Conservation (phyloP, 2,797 vertebrate species). For the Peromyscus attwateri region DNA sequence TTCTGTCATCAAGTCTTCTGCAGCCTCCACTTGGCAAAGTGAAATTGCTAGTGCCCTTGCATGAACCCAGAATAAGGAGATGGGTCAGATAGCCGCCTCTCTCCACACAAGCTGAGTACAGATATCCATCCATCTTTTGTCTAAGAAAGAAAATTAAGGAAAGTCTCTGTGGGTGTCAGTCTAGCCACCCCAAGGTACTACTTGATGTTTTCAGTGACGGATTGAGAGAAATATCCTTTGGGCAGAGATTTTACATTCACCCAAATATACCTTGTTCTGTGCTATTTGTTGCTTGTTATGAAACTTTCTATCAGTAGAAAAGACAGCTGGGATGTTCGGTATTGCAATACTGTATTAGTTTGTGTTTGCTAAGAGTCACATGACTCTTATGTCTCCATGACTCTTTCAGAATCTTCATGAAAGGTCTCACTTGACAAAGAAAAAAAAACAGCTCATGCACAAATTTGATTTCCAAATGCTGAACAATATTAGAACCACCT, state of each 20-base stretch:
- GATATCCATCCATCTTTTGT: constrained; percentile 70
- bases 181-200: constrained; percentile 76
- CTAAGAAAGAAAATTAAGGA: constrained; percentile 71
- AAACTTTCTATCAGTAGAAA: constrained; percentile 82
- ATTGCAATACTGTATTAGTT: constrained; percentile 72
- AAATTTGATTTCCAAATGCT: constrained; percentile 3
- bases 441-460: constrained; percentile 2
- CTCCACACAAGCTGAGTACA: background rate
- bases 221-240: constrained; percentile 85
- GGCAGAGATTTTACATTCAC: constrained; percentile 82
- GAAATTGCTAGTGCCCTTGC: constrained; percentile 40
- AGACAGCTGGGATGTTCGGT: constrained; percentile 79
- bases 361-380: constrained; percentile 70
- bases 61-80: constrained; percentile 18
- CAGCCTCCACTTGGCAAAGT: constrained; percentile 1
- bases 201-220: constrained; percentile 83
- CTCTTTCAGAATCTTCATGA: constrained; percentile 58
- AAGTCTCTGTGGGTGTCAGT: constrained; percentile 67
- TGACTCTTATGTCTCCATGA: constrained; percentile 58
- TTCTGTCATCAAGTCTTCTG: constrained; percentile 7
- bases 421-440: constrained; percentile 49
- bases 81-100: background rate
- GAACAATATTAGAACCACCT: background rate
- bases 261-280: constrained; percentile 82
- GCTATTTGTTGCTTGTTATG: constrained; percentile 84